These are phyloP conservation scores for Callinectes sapidus DNA, from an alignment of 2,888 invertebrate species.

Conservation along the genomic window DNA sequence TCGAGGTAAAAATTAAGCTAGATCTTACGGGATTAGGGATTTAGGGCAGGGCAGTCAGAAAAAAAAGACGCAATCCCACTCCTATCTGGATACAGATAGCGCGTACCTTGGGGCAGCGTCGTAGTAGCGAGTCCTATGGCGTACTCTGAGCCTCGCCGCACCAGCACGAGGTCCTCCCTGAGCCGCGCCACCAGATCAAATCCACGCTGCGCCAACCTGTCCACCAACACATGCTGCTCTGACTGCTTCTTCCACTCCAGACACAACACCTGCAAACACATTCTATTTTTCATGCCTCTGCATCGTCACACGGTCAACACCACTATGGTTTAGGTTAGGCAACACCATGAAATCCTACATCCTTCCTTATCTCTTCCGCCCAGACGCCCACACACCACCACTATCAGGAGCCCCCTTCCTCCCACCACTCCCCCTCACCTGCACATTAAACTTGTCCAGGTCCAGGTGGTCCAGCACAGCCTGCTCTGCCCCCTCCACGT, in stretches of 20 bases:
- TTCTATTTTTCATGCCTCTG: too few relatives aligned
- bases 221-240: slow-evolving; percentile 38
- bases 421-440: slow-evolving; percentile 49
- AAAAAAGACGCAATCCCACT: too few relatives aligned
- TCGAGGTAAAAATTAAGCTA: too few relatives aligned
- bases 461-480: slow-evolving; percentile 57
- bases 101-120: neutral
- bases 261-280: slow-evolving; percentile 59
- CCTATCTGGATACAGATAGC: too few relatives aligned
- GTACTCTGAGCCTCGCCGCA: slow-evolving; percentile 52
- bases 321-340: too few relatives aligned
- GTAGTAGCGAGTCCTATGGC: neutral
- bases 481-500: slow-evolving; percentile 68
- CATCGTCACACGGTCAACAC: too few relatives aligned
- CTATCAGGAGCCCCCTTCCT: neutral
- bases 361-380: too few relatives aligned
- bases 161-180: slow-evolving; percentile 54
- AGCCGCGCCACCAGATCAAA: slow-evolving; percentile 48
- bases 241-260: slow-evolving; percentile 61
- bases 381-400: neutral
- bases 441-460: slow-evolving; percentile 58
- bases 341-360: too few relatives aligned
- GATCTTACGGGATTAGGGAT: too few relatives aligned
- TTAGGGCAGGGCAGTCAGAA: too few relatives aligned
- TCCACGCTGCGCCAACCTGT: slow-evolving; percentile 39